These are phyloP conservation scores for Ptychadena robeensis DNA, from an alignment of 2,797 vertebrate species.

Conservation along the genomic window DNA sequence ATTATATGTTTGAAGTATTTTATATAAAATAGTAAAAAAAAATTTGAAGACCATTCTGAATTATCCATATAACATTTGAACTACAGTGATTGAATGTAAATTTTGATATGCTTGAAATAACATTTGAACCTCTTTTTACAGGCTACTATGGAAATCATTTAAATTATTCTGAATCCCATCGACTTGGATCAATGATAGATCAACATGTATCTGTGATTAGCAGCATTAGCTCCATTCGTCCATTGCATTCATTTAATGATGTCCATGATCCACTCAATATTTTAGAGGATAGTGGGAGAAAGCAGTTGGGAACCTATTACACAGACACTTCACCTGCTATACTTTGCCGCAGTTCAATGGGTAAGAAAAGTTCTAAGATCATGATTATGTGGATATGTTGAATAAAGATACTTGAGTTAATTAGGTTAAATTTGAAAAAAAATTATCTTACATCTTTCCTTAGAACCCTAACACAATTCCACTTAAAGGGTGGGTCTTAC, in stretches of 20 bases:
- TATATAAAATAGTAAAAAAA: too few species aligned
- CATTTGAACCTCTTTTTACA: slow-evolving; percentile 67
- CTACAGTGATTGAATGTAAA: too few species aligned
- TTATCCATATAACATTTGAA: too few species aligned
- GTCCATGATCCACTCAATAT: slow-evolving; percentile 94
- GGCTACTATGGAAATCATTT: slow-evolving; percentile 86
- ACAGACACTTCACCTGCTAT: slow-evolving; percentile 76
- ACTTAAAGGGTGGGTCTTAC: too few species aligned
- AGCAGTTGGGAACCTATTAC: slow-evolving; percentile 79
- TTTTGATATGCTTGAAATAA: too few species aligned
- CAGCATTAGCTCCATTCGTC: slow-evolving; percentile 85
- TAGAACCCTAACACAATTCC: too few species aligned
- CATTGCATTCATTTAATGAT: slow-evolving; percentile 81
- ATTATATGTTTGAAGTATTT: too few species aligned
- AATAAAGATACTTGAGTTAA: too few species aligned
- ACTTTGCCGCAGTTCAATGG: slow-evolving; percentile 74
- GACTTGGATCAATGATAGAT: slow-evolving; percentile 89
- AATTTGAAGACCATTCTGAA: too few species aligned
- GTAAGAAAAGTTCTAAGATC: slow-evolving; percentile 64
- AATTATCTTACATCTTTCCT: too few species aligned
- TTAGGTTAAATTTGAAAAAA: too few species aligned
- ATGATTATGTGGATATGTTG: not conserved
- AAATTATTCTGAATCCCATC: slow-evolving; percentile 84
- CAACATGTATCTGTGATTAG: slow-evolving; percentile 98
- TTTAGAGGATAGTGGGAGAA: slow-evolving; percentile 86